A percentile compares a stretch with the other conserved stretches of the same genome.
Evolutionary conservation across 2,113 vertebrate genomes (phyloP).

Genomic region (Cavia aperea): DNA sequence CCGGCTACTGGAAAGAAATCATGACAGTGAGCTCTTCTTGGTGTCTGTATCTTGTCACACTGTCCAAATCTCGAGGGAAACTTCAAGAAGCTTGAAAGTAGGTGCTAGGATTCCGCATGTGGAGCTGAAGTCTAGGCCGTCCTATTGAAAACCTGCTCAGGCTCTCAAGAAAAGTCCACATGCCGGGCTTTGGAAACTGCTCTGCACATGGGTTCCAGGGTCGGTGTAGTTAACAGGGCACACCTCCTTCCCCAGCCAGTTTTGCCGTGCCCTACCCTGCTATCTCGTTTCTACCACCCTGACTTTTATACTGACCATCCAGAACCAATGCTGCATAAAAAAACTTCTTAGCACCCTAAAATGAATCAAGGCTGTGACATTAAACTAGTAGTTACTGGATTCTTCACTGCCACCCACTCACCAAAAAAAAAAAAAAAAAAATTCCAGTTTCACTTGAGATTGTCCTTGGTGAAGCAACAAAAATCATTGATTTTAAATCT

Average conservation of each 20-base stretch:
- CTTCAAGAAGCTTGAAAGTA: neutral
- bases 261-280: neutral
- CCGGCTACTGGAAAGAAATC: neutral
- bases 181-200: neutral
- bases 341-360: neutral
- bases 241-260: neutral
- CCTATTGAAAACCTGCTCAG: neutral
- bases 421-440: constrained; percentile 21
- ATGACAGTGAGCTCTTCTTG: neutral
- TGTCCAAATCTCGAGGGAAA: neutral
- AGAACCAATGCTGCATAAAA: neutral
- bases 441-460: constrained; percentile 24
- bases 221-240: no score
- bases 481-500: constrained; percentile 46
- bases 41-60: neutral
- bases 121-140: neutral
- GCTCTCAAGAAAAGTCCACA: neutral
- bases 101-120: neutral
- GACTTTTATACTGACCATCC: neutral
- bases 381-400: neutral
- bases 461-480: constrained; percentile 27
- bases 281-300: neutral
- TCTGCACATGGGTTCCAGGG: neutral
- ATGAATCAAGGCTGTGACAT: neutral
- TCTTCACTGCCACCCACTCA: neutral